Evolutionary conservation across 1,140 invertebrate genomes (phyloP).

Genomic region (Pseudomyrmex dendroicus): DNA sequence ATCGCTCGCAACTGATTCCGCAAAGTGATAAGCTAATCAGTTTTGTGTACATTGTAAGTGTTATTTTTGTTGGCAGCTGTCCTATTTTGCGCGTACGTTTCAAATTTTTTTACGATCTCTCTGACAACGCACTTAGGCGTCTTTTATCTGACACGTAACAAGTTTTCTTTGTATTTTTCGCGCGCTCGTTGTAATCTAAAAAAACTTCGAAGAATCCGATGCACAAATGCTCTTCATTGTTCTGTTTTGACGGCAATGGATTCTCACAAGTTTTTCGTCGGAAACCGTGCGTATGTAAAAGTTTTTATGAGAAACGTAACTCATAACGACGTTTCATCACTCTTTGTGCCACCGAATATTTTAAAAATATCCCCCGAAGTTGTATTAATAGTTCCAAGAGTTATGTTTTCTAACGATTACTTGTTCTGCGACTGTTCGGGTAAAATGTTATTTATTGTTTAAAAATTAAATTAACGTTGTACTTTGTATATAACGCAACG

Average conservation of each 20-base stretch:
- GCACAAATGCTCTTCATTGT: constrained; percentile 20
- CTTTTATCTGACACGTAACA: constrained; percentile 8
- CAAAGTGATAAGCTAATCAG: constrained; percentile 69
- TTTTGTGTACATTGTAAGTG: constrained; percentile 70
- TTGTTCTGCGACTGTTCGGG: constrained; percentile 24
- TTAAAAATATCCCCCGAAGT: constrained; percentile 8
- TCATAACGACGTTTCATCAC: constrained; percentile 17
- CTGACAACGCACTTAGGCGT: constrained; percentile 4
- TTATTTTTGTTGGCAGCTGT: constrained; percentile 75
- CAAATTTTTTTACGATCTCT: constrained; percentile 45
- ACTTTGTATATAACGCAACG: neutral
- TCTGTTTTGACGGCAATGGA: constrained; percentile 1
- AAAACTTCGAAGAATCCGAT: constrained; percentile 39
- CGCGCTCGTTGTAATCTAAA: constrained; percentile 36
- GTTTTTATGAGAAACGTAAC: neutral
- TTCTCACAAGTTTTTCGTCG: constrained; percentile 13
- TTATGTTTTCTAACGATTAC: constrained; percentile 10
- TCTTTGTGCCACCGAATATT: constrained; percentile 8
- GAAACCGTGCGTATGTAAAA: neutral
- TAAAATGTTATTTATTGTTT: constrained; percentile 38
- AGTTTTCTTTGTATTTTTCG: constrained; percentile 20
- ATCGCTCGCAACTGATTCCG: constrained; percentile 58
- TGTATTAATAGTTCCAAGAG: constrained; percentile 7
- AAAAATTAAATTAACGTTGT: neutral
- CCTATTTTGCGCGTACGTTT: constrained; percentile 51